phyloP scores from a whole-genome alignment of 2,113 vertebrate species.

The Carollia perspicillata region DNA sequence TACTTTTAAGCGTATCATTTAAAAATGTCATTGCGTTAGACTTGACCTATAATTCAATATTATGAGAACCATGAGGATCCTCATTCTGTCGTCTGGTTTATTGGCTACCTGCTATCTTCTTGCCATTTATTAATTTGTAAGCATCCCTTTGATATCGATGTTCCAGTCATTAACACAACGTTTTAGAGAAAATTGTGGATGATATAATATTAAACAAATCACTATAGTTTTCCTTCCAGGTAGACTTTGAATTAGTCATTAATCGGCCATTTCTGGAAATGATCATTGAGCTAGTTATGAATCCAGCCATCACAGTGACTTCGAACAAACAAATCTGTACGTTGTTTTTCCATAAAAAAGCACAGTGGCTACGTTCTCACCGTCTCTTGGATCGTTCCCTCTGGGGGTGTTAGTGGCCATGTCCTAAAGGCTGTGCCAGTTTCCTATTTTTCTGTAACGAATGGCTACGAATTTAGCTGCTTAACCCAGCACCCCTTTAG shows the following conservation, averaged over 20 bases:
- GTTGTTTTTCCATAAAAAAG: not conserved
- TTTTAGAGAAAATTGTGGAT: not conserved
- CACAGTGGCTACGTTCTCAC: not conserved
- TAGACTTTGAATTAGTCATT: slow-evolving; percentile 14
- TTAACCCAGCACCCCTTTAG: not conserved
- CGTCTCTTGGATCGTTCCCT: not conserved
- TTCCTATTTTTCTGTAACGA: not conserved
- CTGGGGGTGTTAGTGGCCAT: not conserved
- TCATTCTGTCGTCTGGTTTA: not conserved
- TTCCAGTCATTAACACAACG: not conserved
- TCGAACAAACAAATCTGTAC: not conserved
- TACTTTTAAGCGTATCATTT: not conserved
- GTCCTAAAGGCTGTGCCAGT: not conserved
- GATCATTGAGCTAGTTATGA: slow-evolving; percentile 2
- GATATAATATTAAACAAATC: not conserved
- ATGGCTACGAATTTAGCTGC: not conserved
- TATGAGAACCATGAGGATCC: not conserved
- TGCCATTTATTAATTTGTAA: not conserved
- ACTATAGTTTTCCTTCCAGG: not conserved
- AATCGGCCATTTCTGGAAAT: not conserved
- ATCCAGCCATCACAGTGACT: not conserved
- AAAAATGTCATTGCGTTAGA: not conserved
- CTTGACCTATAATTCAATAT: not conserved
- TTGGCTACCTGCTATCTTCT: not conserved
- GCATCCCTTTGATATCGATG: not conserved